These are phyloP conservation scores for Antitype chi DNA, from an alignment of 2,888 invertebrate genomes.

Conservation along the genomic window DNA sequence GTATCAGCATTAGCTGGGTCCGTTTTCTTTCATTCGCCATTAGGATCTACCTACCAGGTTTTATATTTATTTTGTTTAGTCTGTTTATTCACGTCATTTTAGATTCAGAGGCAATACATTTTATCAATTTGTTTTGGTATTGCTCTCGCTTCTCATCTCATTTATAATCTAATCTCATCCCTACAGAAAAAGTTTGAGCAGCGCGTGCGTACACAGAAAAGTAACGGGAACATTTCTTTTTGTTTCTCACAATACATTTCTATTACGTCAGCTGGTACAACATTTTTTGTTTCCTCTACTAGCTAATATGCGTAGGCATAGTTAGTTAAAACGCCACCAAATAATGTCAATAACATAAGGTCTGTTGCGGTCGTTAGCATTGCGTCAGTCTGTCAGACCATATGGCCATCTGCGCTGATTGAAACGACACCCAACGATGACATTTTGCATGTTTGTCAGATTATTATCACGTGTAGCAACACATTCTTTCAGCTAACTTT, in stretches of 20 bases:
- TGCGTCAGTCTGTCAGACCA: conserved; percentile 74
- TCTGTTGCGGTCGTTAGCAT: conserved; percentile 70
- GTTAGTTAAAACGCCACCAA: conserved; percentile 60
- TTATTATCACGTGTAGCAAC: conserved; percentile 24
- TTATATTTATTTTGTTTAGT: no score
- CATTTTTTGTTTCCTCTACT: conserved; percentile 33
- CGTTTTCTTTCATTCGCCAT: no score
- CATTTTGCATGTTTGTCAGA: conserved; percentile 55
- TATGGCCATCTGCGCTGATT: conserved; percentile 68
- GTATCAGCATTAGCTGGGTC: no score
- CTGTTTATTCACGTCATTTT: neutral
- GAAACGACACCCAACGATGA: conserved; percentile 52
- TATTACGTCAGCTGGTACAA: conserved; percentile 40
- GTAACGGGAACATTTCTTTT: conserved; percentile 49
- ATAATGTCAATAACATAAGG: conserved; percentile 68
- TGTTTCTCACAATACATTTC: conserved; percentile 29
- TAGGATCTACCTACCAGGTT: no score
- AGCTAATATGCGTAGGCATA: conserved; percentile 46
- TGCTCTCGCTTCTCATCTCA: neutral
- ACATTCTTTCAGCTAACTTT: conserved; percentile 28
- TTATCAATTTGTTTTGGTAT: conserved; percentile 15
- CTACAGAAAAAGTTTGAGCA: conserved; percentile 17
- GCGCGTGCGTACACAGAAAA: conserved; percentile 22
- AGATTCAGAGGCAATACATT: neutral
- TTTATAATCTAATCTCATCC: conserved; percentile 26